Conservation (phyloP, 2,888 invertebrate species). For the Hydropsyche betteni region DNA sequence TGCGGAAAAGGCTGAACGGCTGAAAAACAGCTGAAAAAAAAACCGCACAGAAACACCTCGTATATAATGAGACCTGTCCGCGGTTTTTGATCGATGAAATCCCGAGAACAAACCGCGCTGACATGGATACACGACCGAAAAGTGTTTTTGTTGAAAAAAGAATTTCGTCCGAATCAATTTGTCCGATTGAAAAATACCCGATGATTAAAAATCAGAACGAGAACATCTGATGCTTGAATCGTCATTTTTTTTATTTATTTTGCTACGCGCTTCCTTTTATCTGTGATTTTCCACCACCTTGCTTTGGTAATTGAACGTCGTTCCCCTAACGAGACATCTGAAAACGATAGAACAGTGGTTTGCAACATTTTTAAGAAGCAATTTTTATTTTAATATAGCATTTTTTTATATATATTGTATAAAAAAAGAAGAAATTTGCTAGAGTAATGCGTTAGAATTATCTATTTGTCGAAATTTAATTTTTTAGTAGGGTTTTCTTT, state of each 20-base stretch:
- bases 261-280: background rate
- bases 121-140: background rate
- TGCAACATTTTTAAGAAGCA: background rate
- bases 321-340: background rate
- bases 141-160: no score
- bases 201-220: no score
- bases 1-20: constrained; percentile 15
- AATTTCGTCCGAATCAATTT: no score
- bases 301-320: constrained; percentile 1
- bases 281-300: background rate
- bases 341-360: background rate
- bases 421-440: no score
- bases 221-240: no score
- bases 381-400: background rate
- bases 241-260: no score
- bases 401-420: no score
- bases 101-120: background rate
- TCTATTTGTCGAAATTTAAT: no score
- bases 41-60: background rate
- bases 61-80: constrained; percentile 34
- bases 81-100: constrained; percentile 23
- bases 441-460: no score
- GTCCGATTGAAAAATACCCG: no score
- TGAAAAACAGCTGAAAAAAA: background rate
- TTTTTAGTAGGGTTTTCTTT: no score